Evolutionary conservation across 1,140 invertebrate species (phyloP).

Genomic region (Lepidurus arcticus): DNA sequence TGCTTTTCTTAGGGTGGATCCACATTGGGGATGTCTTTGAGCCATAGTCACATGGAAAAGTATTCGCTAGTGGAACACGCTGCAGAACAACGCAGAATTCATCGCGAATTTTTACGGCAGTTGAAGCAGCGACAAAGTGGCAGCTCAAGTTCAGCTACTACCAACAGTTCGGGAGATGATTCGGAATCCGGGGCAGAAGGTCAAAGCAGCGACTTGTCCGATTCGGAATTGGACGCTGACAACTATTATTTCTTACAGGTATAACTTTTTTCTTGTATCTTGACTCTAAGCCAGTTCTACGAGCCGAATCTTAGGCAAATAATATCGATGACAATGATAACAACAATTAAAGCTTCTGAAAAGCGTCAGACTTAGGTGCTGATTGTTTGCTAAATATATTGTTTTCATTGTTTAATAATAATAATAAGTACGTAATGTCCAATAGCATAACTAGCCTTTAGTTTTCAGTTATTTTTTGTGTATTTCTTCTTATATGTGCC

Average conservation of each 20-base stretch:
- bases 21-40: slow-evolving; percentile 88
- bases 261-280: background rate
- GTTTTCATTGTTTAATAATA: background rate
- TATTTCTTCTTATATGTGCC: background rate
- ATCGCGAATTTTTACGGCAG: slow-evolving; percentile 49
- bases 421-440: no score
- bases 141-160: slow-evolving; percentile 35
- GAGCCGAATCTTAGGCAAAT: background rate
- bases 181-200: slow-evolving; percentile 42
- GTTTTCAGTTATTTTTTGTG: background rate
- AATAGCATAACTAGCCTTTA: slow-evolving; percentile 5
- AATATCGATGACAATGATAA: background rate
- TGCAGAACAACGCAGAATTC: slow-evolving; percentile 74
- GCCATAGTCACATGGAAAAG: slow-evolving; percentile 69
- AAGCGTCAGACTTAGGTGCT: no score
- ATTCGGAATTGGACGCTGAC: slow-evolving; percentile 78
- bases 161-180: slow-evolving; percentile 29
- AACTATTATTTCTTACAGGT: slow-evolving; percentile 74
- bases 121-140: slow-evolving; percentile 33
- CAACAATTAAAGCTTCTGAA: background rate
- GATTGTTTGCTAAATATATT: background rate
- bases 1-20: slow-evolving; percentile 66
- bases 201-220: slow-evolving; percentile 72
- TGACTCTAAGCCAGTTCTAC: background rate
- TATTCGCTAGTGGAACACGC: slow-evolving; percentile 77